Percentiles rank a stretch among this genome's conserved stretches.
phyloP scores from a whole-genome alignment of 2,797 vertebrate species.

The Salarias fasciatus region DNA sequence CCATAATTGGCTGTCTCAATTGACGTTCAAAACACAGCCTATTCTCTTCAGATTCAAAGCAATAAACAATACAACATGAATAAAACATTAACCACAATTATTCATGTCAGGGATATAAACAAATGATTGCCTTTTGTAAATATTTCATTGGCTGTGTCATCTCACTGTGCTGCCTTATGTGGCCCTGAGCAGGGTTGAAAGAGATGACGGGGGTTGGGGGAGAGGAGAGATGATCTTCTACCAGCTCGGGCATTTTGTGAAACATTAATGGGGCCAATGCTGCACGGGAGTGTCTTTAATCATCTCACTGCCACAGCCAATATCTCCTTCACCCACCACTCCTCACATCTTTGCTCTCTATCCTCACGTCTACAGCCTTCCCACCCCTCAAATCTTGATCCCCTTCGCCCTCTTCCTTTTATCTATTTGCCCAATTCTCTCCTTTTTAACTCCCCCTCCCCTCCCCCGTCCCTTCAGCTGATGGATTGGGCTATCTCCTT shows the following conservation, averaged over 20 bases:
- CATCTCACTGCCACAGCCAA: conserved; percentile 52
- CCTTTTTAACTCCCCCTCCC: conserved; percentile 40
- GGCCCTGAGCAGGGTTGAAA: conserved; percentile 54
- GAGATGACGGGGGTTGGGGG: conserved; percentile 42
- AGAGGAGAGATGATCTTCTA: conserved; percentile 44
- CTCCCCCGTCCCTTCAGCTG: conserved; percentile 22
- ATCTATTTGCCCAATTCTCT: conserved; percentile 51
- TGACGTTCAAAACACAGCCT: conserved; percentile 54
- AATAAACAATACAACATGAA: conserved; percentile 73
- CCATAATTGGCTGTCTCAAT: conserved; percentile 68
- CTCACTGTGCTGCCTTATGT: conserved; percentile 39
- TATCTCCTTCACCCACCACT: conserved; percentile 57
- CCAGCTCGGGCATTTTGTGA: conserved; percentile 64
- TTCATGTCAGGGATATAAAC: conserved; percentile 71
- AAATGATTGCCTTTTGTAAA: conserved; percentile 77
- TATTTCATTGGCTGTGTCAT: conserved; percentile 61
- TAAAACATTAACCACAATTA: conserved; percentile 76
- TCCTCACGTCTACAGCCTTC: conserved; percentile 60
- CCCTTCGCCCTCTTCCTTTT: conserved; percentile 58
- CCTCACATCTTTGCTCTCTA: conserved; percentile 50
- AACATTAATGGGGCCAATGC: conserved; percentile 70
- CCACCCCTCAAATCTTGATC: conserved; percentile 58
- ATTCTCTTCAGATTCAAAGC: conserved; percentile 56
- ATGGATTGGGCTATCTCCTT: conserved; percentile 65
- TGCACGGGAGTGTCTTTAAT: conserved; percentile 70